phyloP scores from a whole-genome alignment of 2,113 vertebrate genomes.

The Cochlearius cochlearius region DNA sequence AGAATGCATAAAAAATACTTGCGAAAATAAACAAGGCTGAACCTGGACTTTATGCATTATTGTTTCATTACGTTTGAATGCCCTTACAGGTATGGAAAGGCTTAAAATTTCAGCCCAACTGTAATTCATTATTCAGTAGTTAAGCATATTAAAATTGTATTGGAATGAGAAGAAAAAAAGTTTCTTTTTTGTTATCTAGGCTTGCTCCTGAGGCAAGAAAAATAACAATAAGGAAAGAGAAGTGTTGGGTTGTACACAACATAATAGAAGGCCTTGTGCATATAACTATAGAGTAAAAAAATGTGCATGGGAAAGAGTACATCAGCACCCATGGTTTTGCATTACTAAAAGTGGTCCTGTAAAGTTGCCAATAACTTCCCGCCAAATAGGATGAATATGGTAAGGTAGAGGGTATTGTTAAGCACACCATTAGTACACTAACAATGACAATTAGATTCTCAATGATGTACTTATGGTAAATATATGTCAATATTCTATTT shows the following conservation, averaged over 20 bases:
- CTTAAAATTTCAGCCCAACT: not conserved
- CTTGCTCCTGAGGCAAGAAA: not conserved
- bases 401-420: not conserved
- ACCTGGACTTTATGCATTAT: not conserved
- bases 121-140: not conserved
- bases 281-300: not conserved
- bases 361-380: not conserved
- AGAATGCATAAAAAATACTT: not conserved
- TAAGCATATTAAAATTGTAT: not conserved
- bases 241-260: not conserved
- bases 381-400: not conserved
- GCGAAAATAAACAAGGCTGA: not conserved
- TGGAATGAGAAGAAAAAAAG: not conserved
- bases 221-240: not conserved
- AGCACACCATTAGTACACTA: not conserved
- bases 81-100: not conserved
- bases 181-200: not conserved
- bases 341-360: not conserved
- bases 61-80: not conserved
- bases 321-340: not conserved
- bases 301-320: not conserved
- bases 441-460: not conserved
- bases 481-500: not conserved
- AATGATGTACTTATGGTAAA: not conserved
- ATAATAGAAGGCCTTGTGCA: accelerated